Evolutionary conservation across 1,140 invertebrate genomes (phyloP).

Genomic region (Pollicipes pollicipes): DNA sequence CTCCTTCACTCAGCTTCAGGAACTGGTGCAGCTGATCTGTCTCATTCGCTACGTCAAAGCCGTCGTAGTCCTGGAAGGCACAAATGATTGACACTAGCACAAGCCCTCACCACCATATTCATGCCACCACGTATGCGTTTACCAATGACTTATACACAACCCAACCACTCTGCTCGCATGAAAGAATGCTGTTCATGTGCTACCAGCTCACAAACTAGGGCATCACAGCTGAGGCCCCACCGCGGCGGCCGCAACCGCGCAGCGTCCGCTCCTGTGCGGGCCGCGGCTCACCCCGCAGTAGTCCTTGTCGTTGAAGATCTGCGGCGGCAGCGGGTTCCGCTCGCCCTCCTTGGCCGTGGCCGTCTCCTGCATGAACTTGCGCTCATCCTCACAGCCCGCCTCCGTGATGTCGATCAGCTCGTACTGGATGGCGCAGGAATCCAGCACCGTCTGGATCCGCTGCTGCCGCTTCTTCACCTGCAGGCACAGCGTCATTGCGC

Average conservation of each 20-base stretch:
- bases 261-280: slow-evolving; percentile 11
- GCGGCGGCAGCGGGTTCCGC: slow-evolving; percentile 64
- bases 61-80: slow-evolving; percentile 62
- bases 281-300: slow-evolving; percentile 65
- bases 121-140: too few species aligned
- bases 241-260: too few species aligned
- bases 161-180: too few species aligned
- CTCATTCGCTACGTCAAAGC: slow-evolving; percentile 80
- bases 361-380: slow-evolving; percentile 80
- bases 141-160: too few species aligned
- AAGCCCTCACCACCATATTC: too few species aligned
- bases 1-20: slow-evolving; percentile 25
- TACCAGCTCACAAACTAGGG: slow-evolving; percentile 8
- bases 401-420: slow-evolving; percentile 67
- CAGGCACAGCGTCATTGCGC: too few species aligned
- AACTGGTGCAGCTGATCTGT: slow-evolving; percentile 73
- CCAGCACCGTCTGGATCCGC: slow-evolving; percentile 71
- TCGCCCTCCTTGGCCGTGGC: slow-evolving; percentile 43
- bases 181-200: background rate
- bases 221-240: slow-evolving; percentile 1
- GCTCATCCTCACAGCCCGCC: slow-evolving; percentile 43
- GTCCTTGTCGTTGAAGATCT: slow-evolving; percentile 78
- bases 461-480: slow-evolving; percentile 87
- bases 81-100: background rate
- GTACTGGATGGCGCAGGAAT: slow-evolving; percentile 69